Conservation (phyloP, 2,797 vertebrate genomes). For the Scomberomorus guttatus region DNA sequence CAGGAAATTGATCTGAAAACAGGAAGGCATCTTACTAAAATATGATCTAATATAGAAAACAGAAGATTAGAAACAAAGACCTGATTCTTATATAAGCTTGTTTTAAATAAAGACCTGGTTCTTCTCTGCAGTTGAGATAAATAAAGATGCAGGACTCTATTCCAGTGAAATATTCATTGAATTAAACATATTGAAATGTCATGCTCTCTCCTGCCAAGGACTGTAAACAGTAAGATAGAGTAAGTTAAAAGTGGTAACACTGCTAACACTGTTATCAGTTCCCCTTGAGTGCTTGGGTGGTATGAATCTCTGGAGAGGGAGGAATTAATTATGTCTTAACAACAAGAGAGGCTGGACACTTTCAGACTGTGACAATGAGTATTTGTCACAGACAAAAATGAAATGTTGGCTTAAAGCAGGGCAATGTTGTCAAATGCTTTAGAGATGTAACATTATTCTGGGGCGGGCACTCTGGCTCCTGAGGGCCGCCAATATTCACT, state of each 20-base stretch:
- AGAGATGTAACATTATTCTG: conserved; percentile 14
- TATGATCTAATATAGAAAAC: neutral
- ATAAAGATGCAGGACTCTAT: neutral
- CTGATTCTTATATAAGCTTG: too few species aligned
- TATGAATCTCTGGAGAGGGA: conserved; percentile 15
- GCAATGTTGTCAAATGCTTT: neutral
- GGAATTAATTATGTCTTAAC: conserved; percentile 16
- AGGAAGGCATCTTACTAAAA: too few species aligned
- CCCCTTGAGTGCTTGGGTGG: neutral
- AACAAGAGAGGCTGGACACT: conserved; percentile 14
- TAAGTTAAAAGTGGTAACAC: neutral
- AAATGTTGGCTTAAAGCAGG: conserved; percentile 12
- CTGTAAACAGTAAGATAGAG: neutral
- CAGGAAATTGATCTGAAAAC: too few species aligned
- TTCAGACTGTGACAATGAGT: neutral
- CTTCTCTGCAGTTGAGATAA: neutral
- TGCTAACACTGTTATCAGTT: neutral
- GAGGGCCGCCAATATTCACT: conserved; percentile 21
- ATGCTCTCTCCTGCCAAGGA: neutral
- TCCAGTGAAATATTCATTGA: neutral
- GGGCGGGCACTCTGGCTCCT: conserved; percentile 18
- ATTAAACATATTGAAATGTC: neutral
- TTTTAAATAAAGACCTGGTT: too few species aligned
- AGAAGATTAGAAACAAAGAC: too few species aligned
- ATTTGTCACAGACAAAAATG: conserved; percentile 48